phyloP scores from a whole-genome alignment of 2,888 invertebrate genomes.

The Ramazzottius varieornatus region DNA sequence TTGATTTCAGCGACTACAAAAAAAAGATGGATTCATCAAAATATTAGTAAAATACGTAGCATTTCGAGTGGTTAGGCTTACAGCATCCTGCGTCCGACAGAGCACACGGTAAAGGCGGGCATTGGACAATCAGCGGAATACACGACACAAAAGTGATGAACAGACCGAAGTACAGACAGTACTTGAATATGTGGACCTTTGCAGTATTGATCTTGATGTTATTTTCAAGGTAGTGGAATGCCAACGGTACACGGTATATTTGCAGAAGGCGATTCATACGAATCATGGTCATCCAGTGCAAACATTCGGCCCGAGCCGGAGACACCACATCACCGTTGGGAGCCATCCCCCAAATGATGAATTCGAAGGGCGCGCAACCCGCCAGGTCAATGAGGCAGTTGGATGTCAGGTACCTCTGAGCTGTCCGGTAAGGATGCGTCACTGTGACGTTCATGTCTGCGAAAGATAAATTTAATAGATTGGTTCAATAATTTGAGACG shows the following conservation, averaged over 20 bases:
- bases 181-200: not conserved
- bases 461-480: too few relatives aligned
- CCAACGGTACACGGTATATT: not conserved
- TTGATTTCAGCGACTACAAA: not conserved
- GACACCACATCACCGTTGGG: too few relatives aligned
- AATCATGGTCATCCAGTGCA: not conserved
- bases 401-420: conserved; percentile 8
- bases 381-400: conserved; percentile 9
- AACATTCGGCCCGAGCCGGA: not conserved
- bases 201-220: not conserved
- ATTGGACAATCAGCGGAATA: not conserved
- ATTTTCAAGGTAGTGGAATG: not conserved
- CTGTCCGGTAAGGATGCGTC: conserved; percentile 8
- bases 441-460: conserved; percentile 8
- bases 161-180: not conserved
- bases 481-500: too few relatives aligned
- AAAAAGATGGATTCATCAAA: not conserved
- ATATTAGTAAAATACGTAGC: not conserved
- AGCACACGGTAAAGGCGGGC: not conserved
- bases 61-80: not conserved
- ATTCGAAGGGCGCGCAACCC: conserved; percentile 9
- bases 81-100: not conserved
- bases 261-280: not conserved
- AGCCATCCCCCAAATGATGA: too few relatives aligned
- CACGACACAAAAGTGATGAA: not conserved